Conservation (phyloP, 2,888 invertebrate species). For the Ferdinandea cuprea region DNA sequence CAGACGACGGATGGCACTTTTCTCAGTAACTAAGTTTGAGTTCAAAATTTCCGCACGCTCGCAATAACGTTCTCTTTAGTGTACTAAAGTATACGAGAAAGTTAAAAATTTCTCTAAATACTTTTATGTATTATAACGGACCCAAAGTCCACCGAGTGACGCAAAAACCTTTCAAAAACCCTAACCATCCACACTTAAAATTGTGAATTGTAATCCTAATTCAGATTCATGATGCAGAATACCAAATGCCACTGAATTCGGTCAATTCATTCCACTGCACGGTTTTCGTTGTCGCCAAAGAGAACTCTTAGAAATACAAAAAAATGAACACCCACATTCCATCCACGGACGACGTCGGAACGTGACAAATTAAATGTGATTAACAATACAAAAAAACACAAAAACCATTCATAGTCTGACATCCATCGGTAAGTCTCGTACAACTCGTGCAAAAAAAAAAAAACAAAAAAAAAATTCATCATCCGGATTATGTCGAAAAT, state of each 20-base stretch:
- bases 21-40: too few species aligned
- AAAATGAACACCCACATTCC: neutral
- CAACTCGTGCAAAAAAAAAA: neutral
- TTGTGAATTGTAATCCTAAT: neutral
- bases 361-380: conserved; percentile 26
- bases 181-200: neutral
- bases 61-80: too few species aligned
- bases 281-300: conserved; percentile 1
- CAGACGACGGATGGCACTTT: too few species aligned
- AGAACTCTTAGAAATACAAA: neutral
- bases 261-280: conserved; percentile 34
- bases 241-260: neutral
- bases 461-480: too few species aligned
- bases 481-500: conserved; percentile 15
- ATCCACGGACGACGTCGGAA: conserved; percentile 10
- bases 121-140: too few species aligned
- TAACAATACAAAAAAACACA: conserved; percentile 5
- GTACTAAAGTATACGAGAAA: too few species aligned
- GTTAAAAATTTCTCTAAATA: too few species aligned
- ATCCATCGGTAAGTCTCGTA: neutral
- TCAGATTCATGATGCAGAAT: neutral
- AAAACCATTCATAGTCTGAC: neutral
- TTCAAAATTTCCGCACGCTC: too few species aligned
- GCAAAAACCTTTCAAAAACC: too few species aligned
- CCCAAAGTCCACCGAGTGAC: too few species aligned